These are phyloP conservation scores for Chorisops tibialis DNA, from an alignment of 2,888 invertebrate species.

Conservation along the genomic window DNA sequence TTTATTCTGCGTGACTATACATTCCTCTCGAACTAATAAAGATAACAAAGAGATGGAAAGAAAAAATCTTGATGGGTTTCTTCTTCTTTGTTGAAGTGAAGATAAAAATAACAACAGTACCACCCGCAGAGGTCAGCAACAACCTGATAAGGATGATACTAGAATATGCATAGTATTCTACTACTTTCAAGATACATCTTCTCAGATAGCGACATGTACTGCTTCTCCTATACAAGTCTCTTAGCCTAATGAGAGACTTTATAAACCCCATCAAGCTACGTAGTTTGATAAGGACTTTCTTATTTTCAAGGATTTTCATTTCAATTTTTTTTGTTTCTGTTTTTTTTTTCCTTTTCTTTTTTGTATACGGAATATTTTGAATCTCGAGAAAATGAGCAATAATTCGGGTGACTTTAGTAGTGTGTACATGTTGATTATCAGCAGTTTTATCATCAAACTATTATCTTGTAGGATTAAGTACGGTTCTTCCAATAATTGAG, in stretches of 20 bases:
- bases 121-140: slow-evolving; percentile 29
- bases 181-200: background rate
- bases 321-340: slow-evolving; percentile 9
- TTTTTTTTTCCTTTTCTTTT: too few species aligned
- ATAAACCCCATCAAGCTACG: slow-evolving; percentile 23
- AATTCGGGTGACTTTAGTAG: slow-evolving; percentile 19
- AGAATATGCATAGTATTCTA: slow-evolving; percentile 1
- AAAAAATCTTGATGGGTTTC: slow-evolving; percentile 34
- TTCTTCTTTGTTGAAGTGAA: slow-evolving; percentile 28
- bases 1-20: slow-evolving; percentile 30
- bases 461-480: slow-evolving; percentile 20
- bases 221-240: too few species aligned
- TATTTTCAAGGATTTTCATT: slow-evolving; percentile 26
- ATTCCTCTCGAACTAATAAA: slow-evolving; percentile 34
- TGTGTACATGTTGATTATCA: background rate
- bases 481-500: background rate
- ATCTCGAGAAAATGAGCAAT: slow-evolving; percentile 14
- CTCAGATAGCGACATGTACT: slow-evolving; percentile 4
- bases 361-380: background rate
- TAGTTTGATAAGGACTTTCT: slow-evolving; percentile 21
- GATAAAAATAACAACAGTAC: slow-evolving; percentile 32
- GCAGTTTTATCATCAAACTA: slow-evolving; percentile 19
- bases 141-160: slow-evolving; percentile 25
- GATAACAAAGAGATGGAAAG: slow-evolving; percentile 36
- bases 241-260: slow-evolving; percentile 24